Evolutionary conservation across 2,888 invertebrate genomes (phyloP).

Genomic region (Congeria kusceri): DNA sequence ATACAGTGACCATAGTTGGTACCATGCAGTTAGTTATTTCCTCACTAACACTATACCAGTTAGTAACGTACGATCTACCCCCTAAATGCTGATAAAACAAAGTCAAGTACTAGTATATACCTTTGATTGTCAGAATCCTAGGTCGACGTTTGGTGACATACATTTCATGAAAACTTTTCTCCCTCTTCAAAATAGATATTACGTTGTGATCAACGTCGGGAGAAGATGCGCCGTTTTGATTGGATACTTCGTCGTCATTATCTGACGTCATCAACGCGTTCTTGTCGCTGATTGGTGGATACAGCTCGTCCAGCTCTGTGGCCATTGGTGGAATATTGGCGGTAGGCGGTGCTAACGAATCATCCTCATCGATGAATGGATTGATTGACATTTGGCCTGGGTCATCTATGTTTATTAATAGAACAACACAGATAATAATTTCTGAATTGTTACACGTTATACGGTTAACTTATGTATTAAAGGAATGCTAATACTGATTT

Average conservation of each 20-base stretch:
- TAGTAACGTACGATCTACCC: no score
- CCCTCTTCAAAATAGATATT: conserved; percentile 41
- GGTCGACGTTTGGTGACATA: conserved; percentile 22
- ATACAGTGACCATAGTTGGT: conserved; percentile 81
- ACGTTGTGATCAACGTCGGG: no score
- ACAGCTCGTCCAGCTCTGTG: conserved; percentile 47
- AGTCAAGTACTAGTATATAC: conserved; percentile 10
- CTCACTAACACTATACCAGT: no score
- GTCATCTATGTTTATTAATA: no score
- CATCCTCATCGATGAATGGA: conserved; percentile 17
- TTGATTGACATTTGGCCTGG: conserved; percentile 21
- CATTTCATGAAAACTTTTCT: conserved; percentile 40
- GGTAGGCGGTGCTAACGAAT: conserved; percentile 18
- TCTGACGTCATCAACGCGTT: neutral
- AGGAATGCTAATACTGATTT: no score
- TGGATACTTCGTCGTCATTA: neutral
- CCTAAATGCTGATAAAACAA: no score
- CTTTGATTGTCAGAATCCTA: conserved; percentile 24
- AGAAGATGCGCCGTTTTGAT: neutral
- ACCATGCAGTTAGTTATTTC: no score
- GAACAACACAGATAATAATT: no score
- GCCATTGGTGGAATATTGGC: conserved; percentile 50
- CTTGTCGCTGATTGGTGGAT: conserved; percentile 38
- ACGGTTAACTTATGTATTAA: no score
- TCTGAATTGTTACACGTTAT: no score